These are phyloP conservation scores for Sebastes trivittatus DNA, from an alignment of 2,797 vertebrate genomes.

Conservation along the genomic window DNA sequence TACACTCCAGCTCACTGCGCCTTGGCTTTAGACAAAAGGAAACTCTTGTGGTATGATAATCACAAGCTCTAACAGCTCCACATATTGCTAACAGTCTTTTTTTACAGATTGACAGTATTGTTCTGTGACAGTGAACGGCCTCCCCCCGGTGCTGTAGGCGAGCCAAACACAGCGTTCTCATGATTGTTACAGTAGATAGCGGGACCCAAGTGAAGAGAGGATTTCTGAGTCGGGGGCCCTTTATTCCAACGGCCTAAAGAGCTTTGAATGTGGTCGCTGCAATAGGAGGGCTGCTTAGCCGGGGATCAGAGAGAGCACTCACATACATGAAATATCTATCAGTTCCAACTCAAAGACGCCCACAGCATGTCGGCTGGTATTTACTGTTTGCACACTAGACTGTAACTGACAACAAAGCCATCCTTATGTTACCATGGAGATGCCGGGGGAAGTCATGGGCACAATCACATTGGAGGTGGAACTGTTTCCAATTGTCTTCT, in stretches of 20 bases:
- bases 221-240: constrained; percentile 46
- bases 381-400: constrained; percentile 44
- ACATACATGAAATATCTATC: constrained; percentile 58
- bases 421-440: constrained; percentile 65
- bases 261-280: constrained; percentile 57
- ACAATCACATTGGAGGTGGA: constrained; percentile 68
- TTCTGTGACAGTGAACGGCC: constrained; percentile 40
- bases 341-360: constrained; percentile 46
- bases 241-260: constrained; percentile 49
- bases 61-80: constrained; percentile 42
- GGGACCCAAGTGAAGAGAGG: constrained; percentile 39
- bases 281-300: constrained; percentile 53
- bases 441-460: constrained; percentile 67
- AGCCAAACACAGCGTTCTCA: constrained; percentile 62
- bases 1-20: constrained; percentile 27
- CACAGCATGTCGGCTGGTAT: constrained; percentile 34
- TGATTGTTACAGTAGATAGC: constrained; percentile 59
- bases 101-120: constrained; percentile 36
- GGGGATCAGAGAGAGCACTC: constrained; percentile 44
- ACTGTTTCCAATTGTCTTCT: constrained; percentile 74
- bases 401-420: constrained; percentile 51
- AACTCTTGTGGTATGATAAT: constrained; percentile 59
- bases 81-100: constrained; percentile 37
- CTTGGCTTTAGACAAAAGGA: constrained; percentile 25
- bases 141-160: constrained; percentile 20